phyloP scores from a whole-genome alignment of 2,797 vertebrate species.

The Mallotus villosus region DNA sequence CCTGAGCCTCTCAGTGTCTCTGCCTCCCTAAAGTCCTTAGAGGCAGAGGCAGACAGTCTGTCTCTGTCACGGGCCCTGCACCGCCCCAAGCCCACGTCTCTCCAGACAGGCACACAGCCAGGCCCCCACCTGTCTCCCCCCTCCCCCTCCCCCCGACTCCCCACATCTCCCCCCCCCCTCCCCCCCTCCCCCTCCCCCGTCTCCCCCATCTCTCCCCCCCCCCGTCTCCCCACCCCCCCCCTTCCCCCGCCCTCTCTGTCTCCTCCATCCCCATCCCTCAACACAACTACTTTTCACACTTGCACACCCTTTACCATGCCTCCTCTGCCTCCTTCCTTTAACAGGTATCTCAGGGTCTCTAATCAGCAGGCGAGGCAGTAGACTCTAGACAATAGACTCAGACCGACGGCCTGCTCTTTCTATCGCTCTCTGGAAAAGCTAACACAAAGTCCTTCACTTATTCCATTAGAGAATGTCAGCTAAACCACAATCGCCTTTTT shows the following conservation, averaged over 20 bases:
- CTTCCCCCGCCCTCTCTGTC: slow-evolving; percentile 25
- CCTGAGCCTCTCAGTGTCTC: slow-evolving; percentile 43
- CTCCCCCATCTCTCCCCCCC: slow-evolving; percentile 33
- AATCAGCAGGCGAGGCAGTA: slow-evolving; percentile 6
- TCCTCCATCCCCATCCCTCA: slow-evolving; percentile 10
- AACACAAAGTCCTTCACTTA: slow-evolving; percentile 34
- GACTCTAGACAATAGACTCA: slow-evolving; percentile 10
- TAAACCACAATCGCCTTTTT: slow-evolving; percentile 26
- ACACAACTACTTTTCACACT: background rate
- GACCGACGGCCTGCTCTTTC: slow-evolving; percentile 15
- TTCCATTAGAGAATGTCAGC: slow-evolving; percentile 35
- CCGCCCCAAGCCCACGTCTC: slow-evolving; percentile 44
- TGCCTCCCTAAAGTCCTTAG: slow-evolving; percentile 56
- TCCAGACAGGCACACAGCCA: slow-evolving; percentile 6
- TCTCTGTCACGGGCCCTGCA: slow-evolving; percentile 50
- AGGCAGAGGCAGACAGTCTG: slow-evolving; percentile 69
- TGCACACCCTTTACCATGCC: slow-evolving; percentile 16
- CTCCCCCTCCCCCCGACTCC: too few relatives aligned
- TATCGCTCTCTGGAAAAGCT: slow-evolving; percentile 26
- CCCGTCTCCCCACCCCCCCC: slow-evolving; percentile 30
- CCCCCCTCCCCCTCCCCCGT: slow-evolving; percentile 25
- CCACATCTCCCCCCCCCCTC: slow-evolving; percentile 43
- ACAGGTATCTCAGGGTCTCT: slow-evolving; percentile 8
- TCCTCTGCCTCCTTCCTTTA: slow-evolving; percentile 21
- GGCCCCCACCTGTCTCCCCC: slow-evolving; percentile 6